These are phyloP conservation scores for Andrena haemorrhoa DNA, from an alignment of 2,888 invertebrate species.

Conservation along the genomic window DNA sequence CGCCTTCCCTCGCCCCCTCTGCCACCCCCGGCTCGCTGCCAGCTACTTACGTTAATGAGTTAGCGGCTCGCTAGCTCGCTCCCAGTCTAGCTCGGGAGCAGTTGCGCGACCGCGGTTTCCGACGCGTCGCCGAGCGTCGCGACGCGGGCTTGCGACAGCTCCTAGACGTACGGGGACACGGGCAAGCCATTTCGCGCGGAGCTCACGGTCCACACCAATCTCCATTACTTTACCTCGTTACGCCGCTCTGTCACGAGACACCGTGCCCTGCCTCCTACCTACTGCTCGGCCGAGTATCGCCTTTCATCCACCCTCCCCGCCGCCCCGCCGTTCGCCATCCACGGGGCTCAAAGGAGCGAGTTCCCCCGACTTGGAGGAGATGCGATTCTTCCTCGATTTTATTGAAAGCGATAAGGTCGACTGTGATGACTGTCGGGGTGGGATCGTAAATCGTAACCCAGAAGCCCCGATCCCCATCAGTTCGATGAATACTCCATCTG, in stretches of 20 bases:
- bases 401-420: too few relatives aligned
- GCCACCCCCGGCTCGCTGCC: constrained; percentile 2
- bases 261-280: constrained; percentile 7
- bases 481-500: too few relatives aligned
- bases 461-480: too few relatives aligned
- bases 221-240: constrained; percentile 81
- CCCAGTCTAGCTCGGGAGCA: constrained; percentile 41
- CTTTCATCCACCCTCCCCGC: constrained; percentile 18
- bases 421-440: too few relatives aligned
- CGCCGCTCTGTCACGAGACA: constrained; percentile 49
- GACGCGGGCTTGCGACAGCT: constrained; percentile 38
- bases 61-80: constrained; percentile 73
- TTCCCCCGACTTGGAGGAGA: neutral
- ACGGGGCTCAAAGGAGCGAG: neutral
- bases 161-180: constrained; percentile 28
- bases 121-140: constrained; percentile 49
- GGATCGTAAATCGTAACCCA: too few relatives aligned
- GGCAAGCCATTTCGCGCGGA: constrained; percentile 53
- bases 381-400: neutral
- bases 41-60: constrained; percentile 81
- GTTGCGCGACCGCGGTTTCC: constrained; percentile 47
- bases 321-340: neutral
- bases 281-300: constrained; percentile 25
- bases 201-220: constrained; percentile 76
- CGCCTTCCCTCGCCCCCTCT: neutral